Conservation (phyloP, 2,888 invertebrate genomes). For the Rhynchonema sp. region DNA sequence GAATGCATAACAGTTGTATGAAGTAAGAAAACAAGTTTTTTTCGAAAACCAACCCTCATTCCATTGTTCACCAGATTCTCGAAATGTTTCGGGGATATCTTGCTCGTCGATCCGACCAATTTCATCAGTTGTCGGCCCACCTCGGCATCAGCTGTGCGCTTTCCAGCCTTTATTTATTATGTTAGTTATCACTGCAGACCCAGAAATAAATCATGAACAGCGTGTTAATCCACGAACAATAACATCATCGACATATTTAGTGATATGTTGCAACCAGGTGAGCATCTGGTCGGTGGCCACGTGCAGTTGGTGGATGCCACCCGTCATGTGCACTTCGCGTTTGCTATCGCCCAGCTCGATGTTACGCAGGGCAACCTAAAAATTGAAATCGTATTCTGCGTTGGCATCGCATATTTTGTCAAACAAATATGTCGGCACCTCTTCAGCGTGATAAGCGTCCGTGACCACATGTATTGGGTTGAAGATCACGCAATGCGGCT, state of each 20-base stretch:
- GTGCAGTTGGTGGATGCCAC: slow-evolving; percentile 51
- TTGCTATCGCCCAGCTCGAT: too few relatives aligned
- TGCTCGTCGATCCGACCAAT: slow-evolving; percentile 72
- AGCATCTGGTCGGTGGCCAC: slow-evolving; percentile 53
- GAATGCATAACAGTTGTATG: not conserved
- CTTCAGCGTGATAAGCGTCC: not conserved
- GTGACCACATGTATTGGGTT: slow-evolving; percentile 51
- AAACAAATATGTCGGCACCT: too few relatives aligned
- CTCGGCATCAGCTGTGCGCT: slow-evolving; percentile 53
- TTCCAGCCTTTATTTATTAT: slow-evolving; percentile 39
- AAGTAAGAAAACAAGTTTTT: slow-evolving; percentile 1
- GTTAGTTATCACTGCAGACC: not conserved
- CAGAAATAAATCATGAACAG: not conserved
- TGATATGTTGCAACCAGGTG: slow-evolving; percentile 2
- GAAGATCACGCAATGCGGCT: slow-evolving; percentile 65
- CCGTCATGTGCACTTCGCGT: not conserved
- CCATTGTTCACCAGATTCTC: slow-evolving; percentile 85
- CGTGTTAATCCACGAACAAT: not conserved
- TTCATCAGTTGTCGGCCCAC: slow-evolving; percentile 74
- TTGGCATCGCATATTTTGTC: too few relatives aligned
- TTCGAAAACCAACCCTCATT: slow-evolving; percentile 46
- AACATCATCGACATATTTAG: slow-evolving; percentile 56
- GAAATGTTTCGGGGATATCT: slow-evolving; percentile 65
- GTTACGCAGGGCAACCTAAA: too few relatives aligned
- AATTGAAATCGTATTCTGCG: too few relatives aligned